Conservation (phyloP, 2,888 invertebrate species). For the Congeria kusceri region DNA sequence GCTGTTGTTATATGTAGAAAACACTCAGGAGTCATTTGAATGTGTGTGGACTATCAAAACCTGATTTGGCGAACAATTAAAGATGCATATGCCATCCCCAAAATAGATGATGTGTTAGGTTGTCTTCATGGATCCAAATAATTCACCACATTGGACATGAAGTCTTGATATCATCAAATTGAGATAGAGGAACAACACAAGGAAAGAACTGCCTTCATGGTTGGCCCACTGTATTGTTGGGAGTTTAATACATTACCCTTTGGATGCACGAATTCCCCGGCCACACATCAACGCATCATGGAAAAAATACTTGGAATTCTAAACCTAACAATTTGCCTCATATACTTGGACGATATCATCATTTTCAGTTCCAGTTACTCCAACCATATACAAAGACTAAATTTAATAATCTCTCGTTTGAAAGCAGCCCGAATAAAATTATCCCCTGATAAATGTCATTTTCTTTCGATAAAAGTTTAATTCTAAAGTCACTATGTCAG, state of each 20-base stretch:
- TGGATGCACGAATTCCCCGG: conserved; percentile 24
- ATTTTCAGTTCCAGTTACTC: conserved; percentile 18
- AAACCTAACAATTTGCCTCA: conserved; percentile 21
- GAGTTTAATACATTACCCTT: conserved; percentile 24
- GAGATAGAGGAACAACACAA: too few species aligned
- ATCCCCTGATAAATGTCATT: conserved; percentile 17
- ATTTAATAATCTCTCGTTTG: neutral
- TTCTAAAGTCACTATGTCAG: conserved; percentile 12
- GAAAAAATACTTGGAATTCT: conserved; percentile 11
- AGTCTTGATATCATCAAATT: too few species aligned
- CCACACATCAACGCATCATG: conserved; percentile 19
- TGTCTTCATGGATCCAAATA: too few species aligned
- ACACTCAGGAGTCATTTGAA: too few species aligned
- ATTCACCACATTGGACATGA: too few species aligned
- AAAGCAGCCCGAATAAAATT: neutral
- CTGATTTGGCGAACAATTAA: conserved; percentile 45
- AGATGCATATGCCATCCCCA: conserved; percentile 54
- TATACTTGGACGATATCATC: conserved; percentile 23
- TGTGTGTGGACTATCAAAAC: too few species aligned
- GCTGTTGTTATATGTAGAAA: conserved; percentile 53
- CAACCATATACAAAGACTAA: conserved; percentile 3
- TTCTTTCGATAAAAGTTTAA: neutral
- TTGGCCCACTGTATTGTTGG: conserved; percentile 20
- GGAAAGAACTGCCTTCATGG: conserved; percentile 23
- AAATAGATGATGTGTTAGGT: conserved; percentile 45